Evolutionary conservation across 1,140 invertebrate genomes (phyloP).

Genomic region (Drosophila asahinai): DNA sequence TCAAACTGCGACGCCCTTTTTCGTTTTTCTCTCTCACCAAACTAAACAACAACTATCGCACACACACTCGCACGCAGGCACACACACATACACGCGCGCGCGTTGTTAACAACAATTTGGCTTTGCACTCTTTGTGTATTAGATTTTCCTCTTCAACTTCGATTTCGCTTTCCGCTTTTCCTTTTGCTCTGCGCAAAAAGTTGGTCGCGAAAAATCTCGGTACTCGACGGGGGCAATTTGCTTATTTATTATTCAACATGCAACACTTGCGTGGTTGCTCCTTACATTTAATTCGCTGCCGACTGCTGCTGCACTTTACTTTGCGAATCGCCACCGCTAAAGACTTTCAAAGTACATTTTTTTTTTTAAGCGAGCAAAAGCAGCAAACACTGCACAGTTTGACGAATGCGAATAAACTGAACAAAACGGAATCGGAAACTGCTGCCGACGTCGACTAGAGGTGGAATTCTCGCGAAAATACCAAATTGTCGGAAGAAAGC

Average conservation of each 20-base stretch:
- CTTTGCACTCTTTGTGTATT: slow-evolving; percentile 63
- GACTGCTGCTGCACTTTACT: slow-evolving; percentile 23
- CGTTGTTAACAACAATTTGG: slow-evolving; percentile 56
- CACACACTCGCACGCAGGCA: slow-evolving; percentile 15
- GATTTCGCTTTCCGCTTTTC: slow-evolving; percentile 46
- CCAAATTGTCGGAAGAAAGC: too few species aligned
- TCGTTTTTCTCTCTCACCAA: slow-evolving; percentile 47
- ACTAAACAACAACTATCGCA: slow-evolving; percentile 46
- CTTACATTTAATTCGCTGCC: slow-evolving; percentile 22
- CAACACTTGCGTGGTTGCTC: slow-evolving; percentile 21
- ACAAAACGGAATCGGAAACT: too few species aligned
- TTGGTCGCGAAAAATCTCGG: slow-evolving; percentile 3
- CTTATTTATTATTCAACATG: slow-evolving; percentile 17
- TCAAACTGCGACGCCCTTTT: slow-evolving; percentile 75
- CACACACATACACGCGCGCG: slow-evolving; percentile 19
- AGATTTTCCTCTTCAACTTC: slow-evolving; percentile 51
- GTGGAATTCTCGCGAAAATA: too few species aligned
- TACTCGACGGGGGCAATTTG: slow-evolving; percentile 4
- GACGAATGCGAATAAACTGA: too few species aligned
- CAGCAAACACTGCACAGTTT: too few species aligned
- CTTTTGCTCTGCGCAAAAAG: slow-evolving; percentile 35
- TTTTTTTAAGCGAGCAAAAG: too few species aligned
- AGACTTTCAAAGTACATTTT: too few species aligned
- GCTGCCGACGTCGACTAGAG: too few species aligned
- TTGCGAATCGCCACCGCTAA: slow-evolving; percentile 10